These are phyloP conservation scores for Indri indri DNA, from an alignment of 2,113 vertebrate species.

Conservation along the genomic window DNA sequence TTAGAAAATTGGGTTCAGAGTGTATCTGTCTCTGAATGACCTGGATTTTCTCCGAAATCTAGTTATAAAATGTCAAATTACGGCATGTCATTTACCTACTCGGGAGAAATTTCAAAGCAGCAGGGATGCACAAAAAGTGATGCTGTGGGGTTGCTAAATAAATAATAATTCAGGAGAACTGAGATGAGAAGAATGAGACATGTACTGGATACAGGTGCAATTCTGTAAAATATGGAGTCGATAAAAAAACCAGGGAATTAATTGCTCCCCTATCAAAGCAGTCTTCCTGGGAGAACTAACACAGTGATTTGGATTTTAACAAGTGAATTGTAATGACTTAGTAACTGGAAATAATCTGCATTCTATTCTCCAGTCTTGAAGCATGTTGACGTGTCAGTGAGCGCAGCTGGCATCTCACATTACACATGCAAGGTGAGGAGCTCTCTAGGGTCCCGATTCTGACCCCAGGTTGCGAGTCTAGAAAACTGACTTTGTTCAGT, in stretches of 20 bases:
- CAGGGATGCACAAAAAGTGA: neutral
- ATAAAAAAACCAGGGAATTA: neutral
- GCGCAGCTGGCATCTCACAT: rapidly evolving
- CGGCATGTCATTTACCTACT: no score
- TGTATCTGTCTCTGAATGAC: neutral
- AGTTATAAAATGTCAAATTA: neutral
- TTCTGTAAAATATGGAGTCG: neutral
- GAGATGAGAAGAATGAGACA: neutral
- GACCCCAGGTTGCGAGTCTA: neutral
- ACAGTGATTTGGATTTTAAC: neutral
- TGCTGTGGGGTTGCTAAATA: neutral
- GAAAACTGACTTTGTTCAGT: neutral
- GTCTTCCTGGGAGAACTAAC: neutral
- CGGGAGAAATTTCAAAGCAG: neutral
- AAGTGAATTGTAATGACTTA: neutral
- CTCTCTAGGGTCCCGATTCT: neutral
- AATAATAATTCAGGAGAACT: neutral
- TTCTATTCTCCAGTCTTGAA: neutral
- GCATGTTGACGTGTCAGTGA: rapidly evolving
- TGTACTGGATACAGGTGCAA: neutral
- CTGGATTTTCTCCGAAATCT: neutral
- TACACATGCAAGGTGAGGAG: neutral
- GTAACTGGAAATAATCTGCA: neutral
- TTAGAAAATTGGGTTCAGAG: neutral
- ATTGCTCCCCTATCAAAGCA: neutral